A percentile compares a stretch with the other conserved stretches of the same genome.
Evolutionary conservation across 2,888 invertebrate genomes (phyloP).

Genomic region (Rhagonycha fulva): DNA sequence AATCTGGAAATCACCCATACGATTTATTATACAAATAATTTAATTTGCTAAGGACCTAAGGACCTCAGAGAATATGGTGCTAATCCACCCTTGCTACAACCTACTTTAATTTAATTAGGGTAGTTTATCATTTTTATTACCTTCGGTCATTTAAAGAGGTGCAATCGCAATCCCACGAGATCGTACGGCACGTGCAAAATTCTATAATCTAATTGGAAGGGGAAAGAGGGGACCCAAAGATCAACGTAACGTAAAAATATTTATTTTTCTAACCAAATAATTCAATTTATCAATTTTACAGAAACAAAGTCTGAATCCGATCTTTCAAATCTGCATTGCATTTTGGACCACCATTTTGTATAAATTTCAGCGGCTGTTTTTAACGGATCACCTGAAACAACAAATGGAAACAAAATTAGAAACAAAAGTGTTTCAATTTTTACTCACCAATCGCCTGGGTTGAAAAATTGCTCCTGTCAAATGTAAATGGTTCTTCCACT

Average conservation of each 20-base stretch:
- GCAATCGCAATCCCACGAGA: background rate
- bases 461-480: constrained; percentile 57
- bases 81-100: background rate
- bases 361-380: constrained; percentile 42
- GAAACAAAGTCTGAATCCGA: background rate
- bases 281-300: background rate
- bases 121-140: background rate
- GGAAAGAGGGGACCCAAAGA: background rate
- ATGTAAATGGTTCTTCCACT: constrained; percentile 72
- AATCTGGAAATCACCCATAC: no score
- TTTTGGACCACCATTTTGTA: constrained; percentile 36
- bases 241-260: background rate
- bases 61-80: background rate
- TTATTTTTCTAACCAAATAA: background rate
- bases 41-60: no score
- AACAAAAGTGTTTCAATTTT: background rate
- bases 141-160: background rate
- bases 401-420: background rate
- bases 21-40: no score
- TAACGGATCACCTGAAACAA: constrained; percentile 41
- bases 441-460: constrained; percentile 46
- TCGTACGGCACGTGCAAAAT: background rate
- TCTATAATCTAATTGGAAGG: background rate
- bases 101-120: background rate
- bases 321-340: constrained; percentile 27